A percentile compares a stretch with the other conserved stretches of the same genome.
Evolutionary conservation across 2,797 vertebrate genomes (phyloP).

Genomic region (Galago senegalensis): DNA sequence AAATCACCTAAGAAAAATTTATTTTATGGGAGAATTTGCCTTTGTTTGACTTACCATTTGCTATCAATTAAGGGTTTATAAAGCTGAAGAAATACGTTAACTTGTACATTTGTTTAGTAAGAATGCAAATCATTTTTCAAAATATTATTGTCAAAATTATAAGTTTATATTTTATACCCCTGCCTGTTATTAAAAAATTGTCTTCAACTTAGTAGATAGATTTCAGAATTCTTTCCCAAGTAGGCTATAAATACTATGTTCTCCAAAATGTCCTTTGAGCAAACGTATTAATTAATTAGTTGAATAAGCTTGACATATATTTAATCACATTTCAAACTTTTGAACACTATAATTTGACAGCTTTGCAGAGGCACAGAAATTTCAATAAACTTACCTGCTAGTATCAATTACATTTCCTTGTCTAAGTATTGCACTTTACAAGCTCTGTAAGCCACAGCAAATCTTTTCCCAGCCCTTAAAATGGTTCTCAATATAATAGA

Average conservation of each 20-base stretch:
- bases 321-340: slow-evolving; percentile 48
- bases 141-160: background rate
- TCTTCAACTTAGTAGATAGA: background rate
- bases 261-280: background rate
- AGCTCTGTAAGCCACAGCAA: background rate
- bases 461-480: background rate
- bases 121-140: background rate
- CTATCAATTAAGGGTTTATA: background rate
- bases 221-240: background rate
- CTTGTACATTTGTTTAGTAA: background rate
- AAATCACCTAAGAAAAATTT: background rate
- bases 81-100: background rate
- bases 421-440: background rate
- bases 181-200: background rate
- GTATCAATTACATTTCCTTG: background rate
- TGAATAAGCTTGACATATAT: background rate
- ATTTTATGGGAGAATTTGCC: background rate
- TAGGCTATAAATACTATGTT: background rate
- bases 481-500: background rate
- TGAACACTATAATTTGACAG: background rate
- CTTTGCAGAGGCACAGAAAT: background rate
- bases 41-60: slow-evolving; percentile 7
- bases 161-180: background rate
- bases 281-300: background rate
- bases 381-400: background rate